Percentiles rank a stretch among this genome's conserved stretches.
These are phyloP conservation scores for Martes flavigula DNA, from an alignment of 2,797 vertebrate genomes.

Conservation along the genomic window DNA sequence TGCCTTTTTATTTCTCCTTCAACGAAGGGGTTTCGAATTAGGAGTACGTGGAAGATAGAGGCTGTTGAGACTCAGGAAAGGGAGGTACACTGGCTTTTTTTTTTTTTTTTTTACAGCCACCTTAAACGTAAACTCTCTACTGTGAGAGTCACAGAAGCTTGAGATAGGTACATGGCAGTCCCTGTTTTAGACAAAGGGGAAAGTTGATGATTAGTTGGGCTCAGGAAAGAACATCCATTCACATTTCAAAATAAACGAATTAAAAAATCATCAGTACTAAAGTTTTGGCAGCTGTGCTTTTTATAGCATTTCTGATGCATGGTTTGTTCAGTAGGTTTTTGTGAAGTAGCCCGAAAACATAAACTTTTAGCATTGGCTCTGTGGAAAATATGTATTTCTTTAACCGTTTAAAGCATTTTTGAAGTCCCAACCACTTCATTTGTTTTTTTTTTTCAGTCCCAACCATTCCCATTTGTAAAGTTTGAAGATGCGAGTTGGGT, in stretches of 20 bases:
- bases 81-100: not conserved
- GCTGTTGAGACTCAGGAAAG: not conserved
- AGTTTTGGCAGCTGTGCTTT: not conserved
- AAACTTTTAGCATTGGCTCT: conserved; percentile 42
- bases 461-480: not conserved
- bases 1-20: not conserved
- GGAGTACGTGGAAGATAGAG: not conserved
- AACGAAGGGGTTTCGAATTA: not conserved
- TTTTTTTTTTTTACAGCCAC: not conserved
- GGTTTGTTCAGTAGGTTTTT: not conserved
- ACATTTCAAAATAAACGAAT: conserved; percentile 13
- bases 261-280: not conserved
- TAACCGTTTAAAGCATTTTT: not conserved
- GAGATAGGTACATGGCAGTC: not conserved
- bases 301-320: not conserved
- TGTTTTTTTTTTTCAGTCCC: no score
- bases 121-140: not conserved
- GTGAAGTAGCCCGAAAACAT: not conserved
- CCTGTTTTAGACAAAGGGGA: not conserved
- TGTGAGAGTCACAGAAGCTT: not conserved
- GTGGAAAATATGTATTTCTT: not conserved
- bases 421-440: not conserved
- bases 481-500: not conserved
- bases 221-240: not conserved
- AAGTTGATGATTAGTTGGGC: not conserved